Percentiles rank a stretch among this genome's conserved stretches.
Evolutionary conservation across 2,113 vertebrate species (phyloP).

Genomic region (Lagopus leucura): DNA sequence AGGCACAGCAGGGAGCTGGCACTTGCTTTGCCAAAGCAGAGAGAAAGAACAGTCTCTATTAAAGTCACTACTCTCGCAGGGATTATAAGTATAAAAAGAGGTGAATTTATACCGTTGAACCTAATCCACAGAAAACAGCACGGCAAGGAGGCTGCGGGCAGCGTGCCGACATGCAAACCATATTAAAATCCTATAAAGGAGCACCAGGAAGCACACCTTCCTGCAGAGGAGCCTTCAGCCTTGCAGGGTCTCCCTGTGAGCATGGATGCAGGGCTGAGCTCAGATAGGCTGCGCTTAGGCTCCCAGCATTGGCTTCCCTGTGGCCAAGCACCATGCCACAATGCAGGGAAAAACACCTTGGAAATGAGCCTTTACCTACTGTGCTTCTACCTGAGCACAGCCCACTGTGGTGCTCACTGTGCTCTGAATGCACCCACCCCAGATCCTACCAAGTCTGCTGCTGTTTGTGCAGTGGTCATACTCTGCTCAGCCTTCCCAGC

Average conservation of each 20-base stretch:
- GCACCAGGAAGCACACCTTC: background rate
- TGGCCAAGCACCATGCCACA: background rate
- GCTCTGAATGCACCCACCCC: background rate
- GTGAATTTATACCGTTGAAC: background rate
- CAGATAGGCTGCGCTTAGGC: background rate
- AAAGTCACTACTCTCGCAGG: background rate
- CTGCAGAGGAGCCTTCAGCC: background rate
- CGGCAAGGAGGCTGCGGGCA: background rate
- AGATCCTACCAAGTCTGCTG: background rate
- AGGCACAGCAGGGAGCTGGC: background rate
- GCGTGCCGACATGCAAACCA: background rate
- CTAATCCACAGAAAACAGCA: background rate
- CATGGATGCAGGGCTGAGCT: rapidly evolving
- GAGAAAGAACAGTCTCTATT: background rate
- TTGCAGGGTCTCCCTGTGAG: background rate
- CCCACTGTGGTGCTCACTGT: rapidly evolving
- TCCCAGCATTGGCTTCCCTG: background rate
- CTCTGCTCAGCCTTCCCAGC: rapidly evolving
- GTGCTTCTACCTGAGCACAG: background rate
- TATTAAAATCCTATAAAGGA: background rate
- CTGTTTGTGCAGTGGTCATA: rapidly evolving
- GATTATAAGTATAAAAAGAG: slow-evolving; percentile 28
- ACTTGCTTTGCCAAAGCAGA: slow-evolving; percentile 33
- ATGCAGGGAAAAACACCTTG: background rate
- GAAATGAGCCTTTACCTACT: background rate